Evolutionary conservation across 2,113 vertebrate species (phyloP).

Genomic region (Platysteira castanea): DNA sequence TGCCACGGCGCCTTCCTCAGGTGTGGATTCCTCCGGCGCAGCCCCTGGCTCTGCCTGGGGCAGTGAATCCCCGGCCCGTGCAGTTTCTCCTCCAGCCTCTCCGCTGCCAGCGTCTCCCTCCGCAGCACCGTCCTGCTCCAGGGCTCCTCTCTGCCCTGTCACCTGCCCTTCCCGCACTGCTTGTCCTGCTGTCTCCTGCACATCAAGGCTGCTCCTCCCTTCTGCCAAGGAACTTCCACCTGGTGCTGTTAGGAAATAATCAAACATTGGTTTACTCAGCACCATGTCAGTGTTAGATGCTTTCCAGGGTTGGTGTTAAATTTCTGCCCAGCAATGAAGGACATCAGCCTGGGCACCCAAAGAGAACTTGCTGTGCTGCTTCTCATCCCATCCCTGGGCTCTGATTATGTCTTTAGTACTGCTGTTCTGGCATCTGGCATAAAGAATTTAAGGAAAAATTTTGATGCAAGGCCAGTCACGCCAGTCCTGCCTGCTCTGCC

Average conservation of each 20-base stretch:
- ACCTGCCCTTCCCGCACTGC: background rate
- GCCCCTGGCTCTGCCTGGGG: background rate
- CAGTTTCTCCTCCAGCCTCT: background rate
- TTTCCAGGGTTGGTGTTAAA: background rate
- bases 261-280: background rate
- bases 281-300: background rate
- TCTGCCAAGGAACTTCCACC: background rate
- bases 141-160: background rate
- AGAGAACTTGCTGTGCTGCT: background rate
- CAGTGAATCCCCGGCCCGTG: accelerated
- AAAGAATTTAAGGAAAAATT: background rate
- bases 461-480: background rate
- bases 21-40: background rate
- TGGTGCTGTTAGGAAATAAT: background rate
- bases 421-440: background rate
- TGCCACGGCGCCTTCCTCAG: background rate
- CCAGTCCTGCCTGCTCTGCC: background rate
- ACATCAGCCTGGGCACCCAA: background rate
- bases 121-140: background rate
- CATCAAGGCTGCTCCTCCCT: background rate
- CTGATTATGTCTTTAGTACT: background rate
- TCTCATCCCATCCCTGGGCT: background rate
- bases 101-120: accelerated
- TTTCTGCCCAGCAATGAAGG: background rate
- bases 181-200: background rate